phyloP scores from a whole-genome alignment of 92 coral and sea anemone species.

The Actinernus sp. region DNA sequence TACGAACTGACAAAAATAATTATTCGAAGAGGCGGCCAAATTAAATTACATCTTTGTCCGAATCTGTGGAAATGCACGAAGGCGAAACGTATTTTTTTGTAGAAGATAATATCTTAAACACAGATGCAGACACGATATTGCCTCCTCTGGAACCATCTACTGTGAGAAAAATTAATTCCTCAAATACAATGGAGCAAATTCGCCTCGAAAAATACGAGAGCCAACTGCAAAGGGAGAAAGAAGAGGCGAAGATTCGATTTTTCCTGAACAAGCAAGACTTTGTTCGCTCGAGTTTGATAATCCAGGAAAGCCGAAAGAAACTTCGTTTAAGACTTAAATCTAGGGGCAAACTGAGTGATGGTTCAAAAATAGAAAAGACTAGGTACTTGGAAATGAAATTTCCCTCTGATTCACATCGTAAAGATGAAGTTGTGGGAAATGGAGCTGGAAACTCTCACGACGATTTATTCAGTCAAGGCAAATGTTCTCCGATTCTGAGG shows the following conservation, averaged over 20 bases:
- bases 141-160: slow-evolving; percentile 55
- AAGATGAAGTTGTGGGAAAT: neutral
- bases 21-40: neutral
- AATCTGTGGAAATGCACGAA: neutral
- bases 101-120: neutral
- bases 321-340: neutral
- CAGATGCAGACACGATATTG: slow-evolving; percentile 33
- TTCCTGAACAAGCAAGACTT: slow-evolving; percentile 30
- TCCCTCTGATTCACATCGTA: neutral
- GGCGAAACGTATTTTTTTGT: neutral
- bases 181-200: slow-evolving; percentile 34
- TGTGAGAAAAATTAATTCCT: slow-evolving; percentile 37
- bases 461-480: neutral
- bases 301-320: slow-evolving; percentile 16
- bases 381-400: neutral
- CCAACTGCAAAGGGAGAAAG: slow-evolving; percentile 48
- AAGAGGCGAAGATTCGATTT: slow-evolving; percentile 46
- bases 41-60: neutral
- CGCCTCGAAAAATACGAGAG: slow-evolving; percentile 29
- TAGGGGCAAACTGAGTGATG: neutral
- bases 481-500: neutral
- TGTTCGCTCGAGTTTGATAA: slow-evolving; percentile 40
- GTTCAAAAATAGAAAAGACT: neutral
- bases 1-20: neutral
- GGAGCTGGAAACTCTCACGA: neutral